Base-by-base conservation (phyloP, 2,797 vertebrate species). In the Alauda arvensis region DNA sequence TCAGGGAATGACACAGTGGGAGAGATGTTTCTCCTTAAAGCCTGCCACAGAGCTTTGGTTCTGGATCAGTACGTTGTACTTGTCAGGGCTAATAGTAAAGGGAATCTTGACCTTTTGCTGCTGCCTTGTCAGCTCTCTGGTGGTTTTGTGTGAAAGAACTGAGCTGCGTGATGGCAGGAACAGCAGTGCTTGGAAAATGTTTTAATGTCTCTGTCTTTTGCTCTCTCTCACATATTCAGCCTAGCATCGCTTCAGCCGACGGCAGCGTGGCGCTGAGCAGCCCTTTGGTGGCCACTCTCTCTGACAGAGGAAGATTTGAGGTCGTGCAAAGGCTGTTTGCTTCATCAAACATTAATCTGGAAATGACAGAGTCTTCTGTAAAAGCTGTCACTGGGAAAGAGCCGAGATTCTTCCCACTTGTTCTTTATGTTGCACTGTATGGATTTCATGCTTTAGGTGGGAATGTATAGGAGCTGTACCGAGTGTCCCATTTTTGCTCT, bases 361-460 rank as follows among this genome's bases (percentile, higher is more conserved):
- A 94, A 77, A 97, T 95, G 93, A 91, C 94, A 18, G 96, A 94
- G 39, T 96, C 97, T 45, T 92, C 93, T 0, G 69, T 98, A 10
- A 96, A 66, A 90, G 96, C 95, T 18, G 57, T 96, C 91, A 95
- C 97, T 55, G 80, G 39, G 43, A 83, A 90, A 52, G 92, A 95
- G 21, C 84, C 97, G 3, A 89, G 92, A 43, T 77, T 96, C 84
- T 90, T 66, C 57, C 97, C 98, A 1, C 93, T 99, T 8, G 79
- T 98, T 91, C 96, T 99, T 49, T 98, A 97, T 18, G 96, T 99
- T 37, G 95, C 96, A 10, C 77, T 99, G 74, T 95, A 84, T 40
- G 97, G 98, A 59, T 96, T 99, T 34, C 83, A 91, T 67, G 91
- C 94, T 57, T 92, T 98, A 78, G 84, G 84, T 68, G 89, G 79